Percentiles rank a stretch among this genome's conserved stretches.
phyloP scores from a whole-genome alignment of 2,113 vertebrate genomes.

The Spilogale gracilis region DNA sequence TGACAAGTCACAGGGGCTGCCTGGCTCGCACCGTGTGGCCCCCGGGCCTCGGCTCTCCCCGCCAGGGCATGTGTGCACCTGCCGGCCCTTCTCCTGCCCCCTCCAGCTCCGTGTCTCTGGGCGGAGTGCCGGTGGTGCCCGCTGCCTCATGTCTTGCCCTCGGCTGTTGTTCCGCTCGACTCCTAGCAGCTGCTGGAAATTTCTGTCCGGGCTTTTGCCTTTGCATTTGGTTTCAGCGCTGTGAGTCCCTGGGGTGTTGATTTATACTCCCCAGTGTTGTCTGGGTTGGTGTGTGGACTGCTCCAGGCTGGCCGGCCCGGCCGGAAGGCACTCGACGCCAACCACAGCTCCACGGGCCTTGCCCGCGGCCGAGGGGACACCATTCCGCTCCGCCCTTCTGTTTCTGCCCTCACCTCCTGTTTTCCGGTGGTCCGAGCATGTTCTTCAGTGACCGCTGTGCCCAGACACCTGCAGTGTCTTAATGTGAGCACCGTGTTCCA shows the following conservation, averaged over 20 bases:
- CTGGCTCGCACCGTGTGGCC: rapidly evolving
- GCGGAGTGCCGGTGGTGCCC: neutral
- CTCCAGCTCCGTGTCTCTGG: rapidly evolving
- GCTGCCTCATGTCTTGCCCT: neutral
- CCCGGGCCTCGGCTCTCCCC: neutral
- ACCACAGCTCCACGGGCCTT: neutral
- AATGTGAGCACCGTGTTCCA: no score
- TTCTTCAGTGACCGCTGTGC: rapidly evolving
- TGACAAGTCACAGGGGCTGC: rapidly evolving
- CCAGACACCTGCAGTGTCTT: no score
- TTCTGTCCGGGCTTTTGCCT: neutral
- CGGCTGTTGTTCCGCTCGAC: neutral
- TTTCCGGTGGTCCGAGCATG: rapidly evolving
- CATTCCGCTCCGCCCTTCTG: rapidly evolving
- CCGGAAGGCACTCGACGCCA: neutral
- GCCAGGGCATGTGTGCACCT: rapidly evolving
- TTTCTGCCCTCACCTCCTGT: neutral
- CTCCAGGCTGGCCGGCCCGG: no score
- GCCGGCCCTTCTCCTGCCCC: no score
- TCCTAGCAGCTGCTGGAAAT: neutral
- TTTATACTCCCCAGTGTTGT: neutral
- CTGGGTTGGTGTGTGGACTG: rapidly evolving
- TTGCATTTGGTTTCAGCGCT: rapidly evolving
- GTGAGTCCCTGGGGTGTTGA: neutral
- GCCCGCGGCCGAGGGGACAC: rapidly evolving